phyloP scores from a whole-genome alignment of 2,113 vertebrate species.

The Murina feae region DNA sequence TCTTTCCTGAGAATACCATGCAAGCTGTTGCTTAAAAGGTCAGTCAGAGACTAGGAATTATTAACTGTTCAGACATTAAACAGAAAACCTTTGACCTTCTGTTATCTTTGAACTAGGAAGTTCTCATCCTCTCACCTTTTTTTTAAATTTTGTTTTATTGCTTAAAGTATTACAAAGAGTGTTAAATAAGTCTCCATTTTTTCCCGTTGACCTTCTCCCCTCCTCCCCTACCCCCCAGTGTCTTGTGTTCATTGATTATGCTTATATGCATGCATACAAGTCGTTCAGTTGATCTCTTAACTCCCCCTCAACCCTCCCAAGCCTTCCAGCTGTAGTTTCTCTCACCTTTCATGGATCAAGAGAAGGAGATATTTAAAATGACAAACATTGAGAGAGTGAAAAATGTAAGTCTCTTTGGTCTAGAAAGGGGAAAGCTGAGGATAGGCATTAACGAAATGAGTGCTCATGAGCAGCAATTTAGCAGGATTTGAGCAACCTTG shows the following conservation, averaged over 20 bases:
- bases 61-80: neutral
- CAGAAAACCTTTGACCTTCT: neutral
- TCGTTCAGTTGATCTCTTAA: no score
- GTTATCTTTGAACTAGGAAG: neutral
- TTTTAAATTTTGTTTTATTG: no score
- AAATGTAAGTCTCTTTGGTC: neutral
- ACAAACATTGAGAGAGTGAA: neutral
- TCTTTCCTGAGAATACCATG: neutral
- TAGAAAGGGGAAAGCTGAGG: neutral
- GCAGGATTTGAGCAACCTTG: neutral
- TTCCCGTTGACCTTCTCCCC: no score
- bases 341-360: neutral
- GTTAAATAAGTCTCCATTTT: no score
- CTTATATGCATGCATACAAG: no score
- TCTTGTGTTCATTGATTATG: no score
- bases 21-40: neutral
- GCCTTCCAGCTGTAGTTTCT: no score
- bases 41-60: neutral
- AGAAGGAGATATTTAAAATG: neutral
- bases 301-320: no score
- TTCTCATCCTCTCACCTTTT: neutral
- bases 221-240: no score
- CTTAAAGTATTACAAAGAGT: no score
- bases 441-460: neutral
- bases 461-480: neutral